Evolutionary conservation across 1,140 invertebrate genomes (phyloP), one percentile per base, ranked within the genome.

Genomic region (Caenorhabditis brenneri): DNA sequence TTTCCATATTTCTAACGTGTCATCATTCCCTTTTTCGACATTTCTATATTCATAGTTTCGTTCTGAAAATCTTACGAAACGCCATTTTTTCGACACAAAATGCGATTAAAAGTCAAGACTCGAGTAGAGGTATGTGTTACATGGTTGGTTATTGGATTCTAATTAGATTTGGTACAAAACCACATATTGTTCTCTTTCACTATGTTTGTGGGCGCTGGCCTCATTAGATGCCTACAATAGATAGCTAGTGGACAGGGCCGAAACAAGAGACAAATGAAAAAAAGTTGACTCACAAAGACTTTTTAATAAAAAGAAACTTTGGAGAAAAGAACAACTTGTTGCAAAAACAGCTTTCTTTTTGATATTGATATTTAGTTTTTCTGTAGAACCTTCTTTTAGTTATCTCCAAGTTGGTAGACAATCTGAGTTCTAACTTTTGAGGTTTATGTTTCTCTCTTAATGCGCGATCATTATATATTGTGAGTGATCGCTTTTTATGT

Each of bases 181-280:
- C 65, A 74, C 65, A 36, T 42, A 74, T 74, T 74, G 65, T 74
- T 74, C 65, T 74, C 22, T 74, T 16, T 22, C 15, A 36, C 33
- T 65, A 36, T 36, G 58, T 19, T 65, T 65, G 58, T 74, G 27
- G 36, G 36, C 36, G 65, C 65, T 42, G 65, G 33, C 36, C 65
- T 74, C 65, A 42, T 74, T 42, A 74, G 65, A 74, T 74, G 22
- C 3, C n/a, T 27, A 74, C 65, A 74, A 74, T 42, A 74, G 65
- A 74, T 74, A 46, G 58, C 58, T 29, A 46, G n/a, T n/a, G 65
- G 65, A 9, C 65, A 6, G 22, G 46, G n/a, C 10, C n/a, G 36
- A 74, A 36, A 10, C 10, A 9, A 58, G 31, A 12, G 9, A 27
- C 27, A 7, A 19, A 58, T 29, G 12, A 65, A 19, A 19, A 33